Conservation (phyloP, 2,888 invertebrate species). For the Tromatobia lineatoria region DNA sequence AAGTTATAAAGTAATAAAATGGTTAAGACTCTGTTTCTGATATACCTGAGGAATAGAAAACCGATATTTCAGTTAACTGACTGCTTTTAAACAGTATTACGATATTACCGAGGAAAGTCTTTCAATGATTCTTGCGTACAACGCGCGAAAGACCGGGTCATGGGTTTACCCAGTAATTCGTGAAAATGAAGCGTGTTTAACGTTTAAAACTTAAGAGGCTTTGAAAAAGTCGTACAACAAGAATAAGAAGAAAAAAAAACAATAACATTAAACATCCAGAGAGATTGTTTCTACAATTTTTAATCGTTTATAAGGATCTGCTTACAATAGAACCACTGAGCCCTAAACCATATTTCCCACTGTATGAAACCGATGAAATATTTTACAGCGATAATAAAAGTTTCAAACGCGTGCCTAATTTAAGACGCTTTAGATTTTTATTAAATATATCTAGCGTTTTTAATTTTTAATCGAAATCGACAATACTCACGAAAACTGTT, state of each 20-base stretch:
- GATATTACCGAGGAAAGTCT: constrained; percentile 59
- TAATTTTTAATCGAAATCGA: constrained; percentile 77
- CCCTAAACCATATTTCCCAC: constrained; percentile 25
- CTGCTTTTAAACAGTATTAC: constrained; percentile 74
- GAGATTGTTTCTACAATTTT: constrained; percentile 3
- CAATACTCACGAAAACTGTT: constrained; percentile 79
- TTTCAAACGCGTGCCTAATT: constrained; percentile 32
- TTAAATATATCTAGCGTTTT: constrained; percentile 54
- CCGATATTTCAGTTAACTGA: constrained; percentile 25
- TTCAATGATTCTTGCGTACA: constrained; percentile 57
- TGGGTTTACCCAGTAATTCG: constrained; percentile 29
- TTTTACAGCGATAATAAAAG: constrained; percentile 8
- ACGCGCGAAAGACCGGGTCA: constrained; percentile 35
- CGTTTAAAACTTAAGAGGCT: background rate
- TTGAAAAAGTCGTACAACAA: background rate
- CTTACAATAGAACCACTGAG: constrained; percentile 52
- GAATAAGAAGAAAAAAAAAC: background rate
- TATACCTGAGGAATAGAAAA: background rate
- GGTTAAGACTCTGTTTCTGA: no score
- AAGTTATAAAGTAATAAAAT: no score
- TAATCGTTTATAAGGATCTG: constrained; percentile 9
- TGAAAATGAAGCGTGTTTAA: background rate
- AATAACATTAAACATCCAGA: background rate
- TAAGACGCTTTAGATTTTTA: constrained; percentile 40
- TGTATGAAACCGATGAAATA: constrained; percentile 30